Conservation (phyloP, 2,888 invertebrate genomes). For the Stratiomys singularior region DNA sequence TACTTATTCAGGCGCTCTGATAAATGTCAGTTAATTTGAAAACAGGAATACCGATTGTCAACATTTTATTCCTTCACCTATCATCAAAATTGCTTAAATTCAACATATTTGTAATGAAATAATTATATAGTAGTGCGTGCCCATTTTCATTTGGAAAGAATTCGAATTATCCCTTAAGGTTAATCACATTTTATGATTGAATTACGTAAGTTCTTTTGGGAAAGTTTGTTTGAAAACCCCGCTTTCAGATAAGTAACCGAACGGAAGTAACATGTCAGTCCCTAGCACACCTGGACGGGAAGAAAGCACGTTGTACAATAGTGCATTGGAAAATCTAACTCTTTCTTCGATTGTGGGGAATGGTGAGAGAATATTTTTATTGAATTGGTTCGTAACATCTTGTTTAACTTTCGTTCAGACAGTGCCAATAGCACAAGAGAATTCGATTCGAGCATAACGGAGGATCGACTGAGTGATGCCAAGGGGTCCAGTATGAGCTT, state of each 20-base stretch:
- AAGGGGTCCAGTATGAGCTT: conserved; percentile 56
- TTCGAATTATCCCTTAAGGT: too few species aligned
- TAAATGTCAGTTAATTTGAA: too few species aligned
- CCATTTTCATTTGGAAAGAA: too few species aligned
- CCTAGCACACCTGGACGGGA: conserved; percentile 47
- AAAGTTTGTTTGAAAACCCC: background rate
- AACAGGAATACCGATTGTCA: too few species aligned
- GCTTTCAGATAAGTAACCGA: conserved; percentile 10
- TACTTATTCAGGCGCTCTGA: too few species aligned
- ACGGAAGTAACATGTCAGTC: conserved; percentile 33
- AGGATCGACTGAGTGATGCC: conserved; percentile 56
- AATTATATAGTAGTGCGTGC: too few species aligned
- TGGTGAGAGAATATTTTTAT: conserved; percentile 55
- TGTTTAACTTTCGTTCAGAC: too few species aligned
- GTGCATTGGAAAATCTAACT: conserved; percentile 60
- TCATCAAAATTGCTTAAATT: too few species aligned
- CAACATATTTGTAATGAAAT: too few species aligned
- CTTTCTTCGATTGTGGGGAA: conserved; percentile 57
- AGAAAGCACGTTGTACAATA: conserved; percentile 59
- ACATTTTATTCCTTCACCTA: too few species aligned
- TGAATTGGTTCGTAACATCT: background rate
- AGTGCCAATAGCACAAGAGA: conserved; percentile 56
- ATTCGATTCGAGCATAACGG: conserved; percentile 52
- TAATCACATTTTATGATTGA: too few species aligned
- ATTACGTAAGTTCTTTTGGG: too few species aligned